Evolutionary conservation across 2,113 vertebrate genomes (phyloP), one percentile per base, ranked within the genome.

Genomic region (Bungarus multicinctus): DNA sequence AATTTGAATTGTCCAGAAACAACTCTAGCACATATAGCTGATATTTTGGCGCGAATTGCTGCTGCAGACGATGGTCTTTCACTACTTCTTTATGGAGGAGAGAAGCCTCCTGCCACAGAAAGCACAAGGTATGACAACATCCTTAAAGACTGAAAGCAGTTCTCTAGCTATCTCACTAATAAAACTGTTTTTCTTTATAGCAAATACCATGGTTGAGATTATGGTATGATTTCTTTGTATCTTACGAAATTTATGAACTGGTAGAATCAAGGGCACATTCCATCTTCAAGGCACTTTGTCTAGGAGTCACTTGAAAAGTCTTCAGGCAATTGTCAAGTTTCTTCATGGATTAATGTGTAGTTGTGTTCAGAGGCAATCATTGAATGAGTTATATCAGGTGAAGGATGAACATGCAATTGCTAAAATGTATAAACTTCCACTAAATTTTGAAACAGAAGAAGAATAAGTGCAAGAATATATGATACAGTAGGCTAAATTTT

Each of bases 21-120:
- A 23, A 97, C 98, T 45, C 96, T 99, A 96, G 98, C 97, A 95
- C 97, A 98, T 91, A 95, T 98, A 93, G 99, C 99, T 87, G 98
- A 99, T 96, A 97, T 98, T 94, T 98, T 99, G 96, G 98, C 98
- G 94, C 98, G 98, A 93, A 98, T 99, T 93, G 98, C 98, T 74
- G 98, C 98, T 96, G 98, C 97, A 0, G 98, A 99, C 94, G 97
- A 98, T 96, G 99, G 99, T 91, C 98, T 99, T 96, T 96, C 95
- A 23, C 94, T 99, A 86, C 98, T 99, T 96, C 97, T 99, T 85
- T 98, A 98, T 93, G 98, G 98, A 96, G 97, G 97, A 96, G 98
- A 98, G 91, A 87, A 98, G 34, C 95, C 97, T 22, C 94, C 94
- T 85, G 93, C 93, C 1, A 93, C 96, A 91, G 96, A 97, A 55